Base-by-base conservation (phyloP, 2,888 invertebrate species). In the Dione vanillae region DNA sequence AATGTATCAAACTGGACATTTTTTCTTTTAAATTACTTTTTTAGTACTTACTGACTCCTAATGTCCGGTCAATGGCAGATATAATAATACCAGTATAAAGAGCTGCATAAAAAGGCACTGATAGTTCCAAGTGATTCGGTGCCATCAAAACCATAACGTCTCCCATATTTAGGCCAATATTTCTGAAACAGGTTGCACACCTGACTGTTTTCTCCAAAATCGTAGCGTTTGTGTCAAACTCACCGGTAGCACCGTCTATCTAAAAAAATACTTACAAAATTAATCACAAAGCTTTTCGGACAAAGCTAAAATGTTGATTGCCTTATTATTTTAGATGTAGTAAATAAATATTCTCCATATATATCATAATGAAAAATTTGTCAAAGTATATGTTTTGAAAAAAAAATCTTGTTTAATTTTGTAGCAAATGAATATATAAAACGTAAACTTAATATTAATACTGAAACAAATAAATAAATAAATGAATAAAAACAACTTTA, bases 111-210 rank as follows among this genome's bases (percentile, higher is more conserved):
- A 90, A 85, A 0, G 94, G 93, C 37, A 94, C 83, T 6, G 81
- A 80, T 11, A 89, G 78, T 68, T 94, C 85, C 6, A 93, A 43
- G 45, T 91, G 90, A 72, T 89, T 94, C 0, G 87, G 85, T 7
- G 88, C 90, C 83, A 94, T 93, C 0, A 94, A 72, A 0, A 87
- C 78, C 62, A 94, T 85, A 6, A 94, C 88, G 73, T 94, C 94
- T 0, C 89, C 88, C 2, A 74, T 71, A 62, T 82, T 74, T 1
- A 94, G 67, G 7, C 92, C 93, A 47, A 87, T 70, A 19, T 81
- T 84, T 58, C 71, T 80, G 61, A 94, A 78, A 20, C 82, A 78
- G 19, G 84, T 78, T 0, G 94, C 94, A 62, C 89, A 84, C 67
- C 84, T 78, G 1, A 89, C 80, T 1, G 87, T 82, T 67, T 88